Evolutionary conservation across 1,140 invertebrate genomes (phyloP).

Genomic region (Hesperophylax magnus): DNA sequence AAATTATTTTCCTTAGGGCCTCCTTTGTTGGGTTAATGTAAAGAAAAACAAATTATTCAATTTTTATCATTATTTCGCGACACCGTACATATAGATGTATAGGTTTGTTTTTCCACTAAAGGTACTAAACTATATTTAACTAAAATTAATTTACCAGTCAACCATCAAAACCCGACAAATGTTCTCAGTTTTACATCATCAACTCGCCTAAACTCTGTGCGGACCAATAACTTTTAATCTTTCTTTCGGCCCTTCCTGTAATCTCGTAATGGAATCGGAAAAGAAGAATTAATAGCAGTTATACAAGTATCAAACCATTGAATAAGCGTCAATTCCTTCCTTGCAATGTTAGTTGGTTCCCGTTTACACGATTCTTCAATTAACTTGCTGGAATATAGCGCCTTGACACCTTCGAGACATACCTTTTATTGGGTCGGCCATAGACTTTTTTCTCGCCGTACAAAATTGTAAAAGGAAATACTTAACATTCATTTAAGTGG

Average conservation of each 20-base stretch:
- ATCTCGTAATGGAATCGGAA: background rate
- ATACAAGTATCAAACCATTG: background rate
- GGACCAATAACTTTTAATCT: background rate
- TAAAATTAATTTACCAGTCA: too few species aligned
- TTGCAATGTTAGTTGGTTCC: background rate
- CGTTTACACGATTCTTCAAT: background rate
- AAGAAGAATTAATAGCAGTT: background rate
- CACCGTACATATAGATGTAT: too few species aligned
- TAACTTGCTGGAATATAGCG: too few species aligned
- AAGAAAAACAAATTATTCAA: too few species aligned
- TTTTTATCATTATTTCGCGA: too few species aligned
- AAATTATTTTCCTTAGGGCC: too few species aligned
- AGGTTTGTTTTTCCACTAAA: too few species aligned
- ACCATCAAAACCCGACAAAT: too few species aligned
- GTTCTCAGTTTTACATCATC: background rate
- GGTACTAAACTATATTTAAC: too few species aligned
- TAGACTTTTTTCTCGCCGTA: conserved; percentile 9
- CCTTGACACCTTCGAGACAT: background rate
- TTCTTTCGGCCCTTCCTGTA: conserved; percentile 20
- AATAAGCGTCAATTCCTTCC: background rate
- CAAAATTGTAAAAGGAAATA: conserved; percentile 24
- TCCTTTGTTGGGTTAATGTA: too few species aligned
- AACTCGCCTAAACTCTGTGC: background rate
- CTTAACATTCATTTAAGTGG: background rate
- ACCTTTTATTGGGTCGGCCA: conserved; percentile 17